Base-by-base conservation (phyloP, 2,888 invertebrate genomes). In the Hybos culiciformis region DNA sequence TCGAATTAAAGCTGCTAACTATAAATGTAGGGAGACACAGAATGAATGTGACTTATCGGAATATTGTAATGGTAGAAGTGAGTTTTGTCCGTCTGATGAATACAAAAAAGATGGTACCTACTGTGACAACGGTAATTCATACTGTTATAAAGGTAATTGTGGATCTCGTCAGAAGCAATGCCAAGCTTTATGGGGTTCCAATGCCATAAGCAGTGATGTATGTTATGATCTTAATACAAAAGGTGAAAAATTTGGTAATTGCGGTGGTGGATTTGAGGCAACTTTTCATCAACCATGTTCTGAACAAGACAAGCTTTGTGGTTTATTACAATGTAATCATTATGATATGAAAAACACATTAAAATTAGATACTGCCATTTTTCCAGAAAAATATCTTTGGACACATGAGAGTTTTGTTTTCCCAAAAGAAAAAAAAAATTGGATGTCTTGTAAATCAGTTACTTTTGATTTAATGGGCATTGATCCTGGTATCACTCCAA, bases 41-140 rank as follows among this genome's bases (percentile, higher is more conserved):
- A 83, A 84, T 50, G 90, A 90, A 61, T 98, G 98, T 66, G 98
- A 98, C 67, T 67, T 98, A 44, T 86, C 94, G 0, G 98, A 98
- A 65, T 94, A 77, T 64, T 98, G 98, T 63, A 84, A 87, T 0
- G 98, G 98, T 0, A 78, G 84, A 51, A 84, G 85, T 0, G 94
- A 94, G 62, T 90, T 80, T 63, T 98, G 98, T 59, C 97, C 97
- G 0, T 67, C 69, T 3, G 91, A 98, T 66, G 83, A 90, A 2
- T 84, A 77, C 69, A 87, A 88, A 59, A 83, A 90, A 68, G 86
- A 97, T 67, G 86, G 94, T 1, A 79, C 80, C 52, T 66, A 71
- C 1, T 97, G 97, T 61, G 80, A 80, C 44, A 72, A 70, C 41
- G 78, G 78, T 32, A 76, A 79, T 61, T 77, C 93, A 0, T 94